phyloP scores from a whole-genome alignment of 2,888 invertebrate genomes.

The Drosophila paranaensis region DNA sequence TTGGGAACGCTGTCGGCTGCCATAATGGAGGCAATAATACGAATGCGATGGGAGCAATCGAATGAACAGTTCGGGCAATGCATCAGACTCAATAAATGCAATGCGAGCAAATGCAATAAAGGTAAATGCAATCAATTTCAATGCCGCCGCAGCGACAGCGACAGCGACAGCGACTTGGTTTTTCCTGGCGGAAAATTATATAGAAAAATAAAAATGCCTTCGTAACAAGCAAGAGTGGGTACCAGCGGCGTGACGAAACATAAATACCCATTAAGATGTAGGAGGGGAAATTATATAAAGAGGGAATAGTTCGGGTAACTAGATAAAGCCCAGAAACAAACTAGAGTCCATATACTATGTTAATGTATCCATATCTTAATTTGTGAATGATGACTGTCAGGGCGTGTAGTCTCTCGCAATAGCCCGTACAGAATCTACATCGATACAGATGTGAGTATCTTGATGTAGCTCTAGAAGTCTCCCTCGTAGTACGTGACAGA shows the following conservation, averaged over 20 bases:
- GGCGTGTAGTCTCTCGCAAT: neutral
- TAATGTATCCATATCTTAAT: neutral
- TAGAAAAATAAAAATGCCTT: constrained; percentile 36
- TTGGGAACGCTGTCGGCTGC: constrained; percentile 17
- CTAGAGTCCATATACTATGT: too few relatives aligned
- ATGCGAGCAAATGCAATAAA: constrained; percentile 64
- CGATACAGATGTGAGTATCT: too few relatives aligned
- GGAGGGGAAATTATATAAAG: too few relatives aligned
- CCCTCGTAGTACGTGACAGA: neutral
- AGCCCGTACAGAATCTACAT: neutral
- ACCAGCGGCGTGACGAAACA: neutral
- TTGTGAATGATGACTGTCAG: neutral
- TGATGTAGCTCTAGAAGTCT: neutral
- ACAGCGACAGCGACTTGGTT: constrained; percentile 44
- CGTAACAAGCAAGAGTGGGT: neutral
- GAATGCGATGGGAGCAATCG: constrained; percentile 26
- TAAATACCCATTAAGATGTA: neutral
- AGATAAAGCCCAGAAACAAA: too few relatives aligned
- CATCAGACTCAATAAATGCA: constrained; percentile 44
- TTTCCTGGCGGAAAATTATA: constrained; percentile 72
- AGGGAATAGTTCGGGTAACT: too few relatives aligned
- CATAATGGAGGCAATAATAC: constrained; percentile 31
- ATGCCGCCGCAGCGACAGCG: constrained; percentile 47
- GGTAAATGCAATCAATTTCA: constrained; percentile 76
- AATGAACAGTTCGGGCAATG: constrained; percentile 15